phyloP scores from a whole-genome alignment of 2,888 invertebrate species.

The Sesia bembeciformis region DNA sequence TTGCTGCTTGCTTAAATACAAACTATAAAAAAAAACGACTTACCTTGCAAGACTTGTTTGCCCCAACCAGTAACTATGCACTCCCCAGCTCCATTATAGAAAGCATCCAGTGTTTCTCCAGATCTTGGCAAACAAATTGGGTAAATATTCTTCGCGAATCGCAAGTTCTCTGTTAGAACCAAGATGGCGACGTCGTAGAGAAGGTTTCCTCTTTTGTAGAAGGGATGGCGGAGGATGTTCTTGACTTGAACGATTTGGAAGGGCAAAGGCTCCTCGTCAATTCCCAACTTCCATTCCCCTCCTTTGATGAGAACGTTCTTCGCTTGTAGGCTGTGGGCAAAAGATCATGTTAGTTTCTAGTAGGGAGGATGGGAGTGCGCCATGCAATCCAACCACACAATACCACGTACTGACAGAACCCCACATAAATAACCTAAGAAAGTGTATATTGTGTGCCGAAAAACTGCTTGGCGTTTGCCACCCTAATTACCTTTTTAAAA shows the following conservation, averaged over 20 bases:
- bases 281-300: slow-evolving; percentile 89
- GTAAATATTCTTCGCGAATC: slow-evolving; percentile 81
- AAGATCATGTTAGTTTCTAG: no score
- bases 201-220: slow-evolving; percentile 74
- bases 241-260: slow-evolving; percentile 85
- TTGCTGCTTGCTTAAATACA: no score
- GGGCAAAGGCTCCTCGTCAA: slow-evolving; percentile 85
- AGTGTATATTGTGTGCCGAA: no score
- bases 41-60: slow-evolving; percentile 84
- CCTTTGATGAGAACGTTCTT: slow-evolving; percentile 83
- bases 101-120: slow-evolving; percentile 66
- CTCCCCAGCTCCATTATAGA: slow-evolving; percentile 73
- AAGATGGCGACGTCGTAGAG: slow-evolving; percentile 83
- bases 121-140: slow-evolving; percentile 79
- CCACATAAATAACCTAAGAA: no score
- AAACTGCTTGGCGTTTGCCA: no score
- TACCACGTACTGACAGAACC: no score
- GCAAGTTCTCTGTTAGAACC: slow-evolving; percentile 76
- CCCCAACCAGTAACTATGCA: slow-evolving; percentile 91
- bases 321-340: slow-evolving; percentile 69
- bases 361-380: no score
- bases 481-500: no score
- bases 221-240: slow-evolving; percentile 81
- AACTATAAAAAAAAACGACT: slow-evolving; percentile 25
- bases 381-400: no score